Conservation (phyloP, 2,888 invertebrate genomes). For the Cantharis lateralis region DNA sequence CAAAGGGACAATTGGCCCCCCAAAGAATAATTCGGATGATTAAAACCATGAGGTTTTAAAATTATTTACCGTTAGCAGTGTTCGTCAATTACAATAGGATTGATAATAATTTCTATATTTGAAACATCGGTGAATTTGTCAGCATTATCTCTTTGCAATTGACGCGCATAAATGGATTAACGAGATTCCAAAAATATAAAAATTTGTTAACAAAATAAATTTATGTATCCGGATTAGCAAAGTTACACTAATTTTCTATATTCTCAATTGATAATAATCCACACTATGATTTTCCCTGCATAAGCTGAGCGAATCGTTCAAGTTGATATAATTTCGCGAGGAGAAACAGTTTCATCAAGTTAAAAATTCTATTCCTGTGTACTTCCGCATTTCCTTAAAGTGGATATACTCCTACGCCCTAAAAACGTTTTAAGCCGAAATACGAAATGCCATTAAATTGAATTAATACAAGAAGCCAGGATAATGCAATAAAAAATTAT, state of each 20-base stretch:
- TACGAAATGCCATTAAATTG: neutral
- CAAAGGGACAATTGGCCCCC: no score
- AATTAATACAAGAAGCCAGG: neutral
- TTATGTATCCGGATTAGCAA: neutral
- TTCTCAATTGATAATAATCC: neutral
- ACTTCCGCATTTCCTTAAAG: neutral
- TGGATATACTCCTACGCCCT: neutral
- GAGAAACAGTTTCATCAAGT: neutral
- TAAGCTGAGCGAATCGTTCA: neutral
- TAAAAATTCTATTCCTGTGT: neutral
- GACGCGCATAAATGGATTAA: no score
- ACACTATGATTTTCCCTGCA: neutral
- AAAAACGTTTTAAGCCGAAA: neutral
- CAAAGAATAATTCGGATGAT: no score
- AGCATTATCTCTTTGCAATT: no score
- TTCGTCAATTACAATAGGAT: no score
- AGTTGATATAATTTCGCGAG: neutral
- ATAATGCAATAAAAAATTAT: neutral
- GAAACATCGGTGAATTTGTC: no score
- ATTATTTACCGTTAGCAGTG: no score
- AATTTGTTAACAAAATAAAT: no score
- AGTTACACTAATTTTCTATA: no score
- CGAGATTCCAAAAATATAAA: no score
- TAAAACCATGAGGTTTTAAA: no score
- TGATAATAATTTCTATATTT: no score